Evolutionary conservation across 2,113 vertebrate species (phyloP), one percentile per base, ranked within the genome.

Genomic region (Callocephalon fimbriatum): DNA sequence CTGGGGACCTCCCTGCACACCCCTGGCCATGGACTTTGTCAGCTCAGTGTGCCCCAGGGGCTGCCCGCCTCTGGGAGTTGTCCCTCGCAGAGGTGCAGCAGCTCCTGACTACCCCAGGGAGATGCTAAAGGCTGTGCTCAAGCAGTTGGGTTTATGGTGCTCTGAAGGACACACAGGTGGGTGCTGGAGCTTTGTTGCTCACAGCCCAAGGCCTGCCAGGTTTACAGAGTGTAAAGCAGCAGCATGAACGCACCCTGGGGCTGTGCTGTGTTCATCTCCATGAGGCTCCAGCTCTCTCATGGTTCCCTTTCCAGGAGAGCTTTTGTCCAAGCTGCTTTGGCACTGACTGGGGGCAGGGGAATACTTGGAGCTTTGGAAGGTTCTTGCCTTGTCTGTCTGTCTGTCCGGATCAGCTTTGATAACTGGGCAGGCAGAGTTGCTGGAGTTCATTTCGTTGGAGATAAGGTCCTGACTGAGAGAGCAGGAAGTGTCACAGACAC

Each of bases 11-110:
- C 31, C 42, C 31, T 68, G 44, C 38, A 27, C 12, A 5, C 2
- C 12, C 19, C 42, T 31, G 21, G 15, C 22, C 3, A 3, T 0
- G 6, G 6, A 2, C 14, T 10, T 21, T 18, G 5, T 31, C 31
- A 72, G n/a, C 35, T 78, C 51, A 82, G 47, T 20, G 0, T 29
- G 32, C 23, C 7, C 23, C 31, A 2, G 2, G n/a, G 48, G 25
- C 51, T 86, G 66, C 35, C 22, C 21, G 17, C 17, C 7, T 17
- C 50, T 56, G 45, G 44, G 2, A 6, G 4, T 25, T 42, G 9
- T 70, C 37, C 37, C 22, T 20, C 50, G 35, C 0, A 3, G 6
- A 58, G 35, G 16, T 22, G 6, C 32, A 21, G 0, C 12, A 88
- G 21, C 29, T 48, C 54, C 44, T 23, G 7, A 15, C 23, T 10